Percentiles rank a stretch among this genome's conserved stretches.
Evolutionary conservation across 1,140 invertebrate genomes (phyloP).

Genomic region (Aphis gossypii): DNA sequence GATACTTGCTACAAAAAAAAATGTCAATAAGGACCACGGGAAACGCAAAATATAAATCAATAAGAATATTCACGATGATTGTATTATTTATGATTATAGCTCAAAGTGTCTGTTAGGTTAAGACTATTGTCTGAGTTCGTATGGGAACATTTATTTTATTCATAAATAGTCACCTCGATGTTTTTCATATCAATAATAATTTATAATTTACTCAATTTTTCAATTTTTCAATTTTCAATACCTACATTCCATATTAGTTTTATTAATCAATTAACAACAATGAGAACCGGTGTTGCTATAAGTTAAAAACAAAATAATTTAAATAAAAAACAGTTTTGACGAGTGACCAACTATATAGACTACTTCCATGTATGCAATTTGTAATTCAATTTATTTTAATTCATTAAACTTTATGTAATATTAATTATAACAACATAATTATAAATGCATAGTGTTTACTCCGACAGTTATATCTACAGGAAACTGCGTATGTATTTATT

Average conservation of each 20-base stretch:
- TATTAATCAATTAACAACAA: neutral
- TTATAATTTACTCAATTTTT: neutral
- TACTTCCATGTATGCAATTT: neutral
- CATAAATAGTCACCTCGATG: neutral
- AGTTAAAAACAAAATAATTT: neutral
- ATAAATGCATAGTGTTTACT: neutral
- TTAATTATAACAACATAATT: neutral
- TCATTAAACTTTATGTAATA: neutral
- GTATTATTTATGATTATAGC: neutral
- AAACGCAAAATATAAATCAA: neutral
- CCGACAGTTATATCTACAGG: neutral
- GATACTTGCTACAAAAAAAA: neutral
- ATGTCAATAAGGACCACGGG: neutral
- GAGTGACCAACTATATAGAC: neutral
- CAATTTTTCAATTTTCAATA: neutral
- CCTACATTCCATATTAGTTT: neutral
- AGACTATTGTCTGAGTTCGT: neutral
- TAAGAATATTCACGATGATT: neutral
- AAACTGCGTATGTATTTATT: neutral
- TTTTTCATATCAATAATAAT: neutral
- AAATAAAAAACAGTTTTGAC: neutral
- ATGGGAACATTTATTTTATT: neutral
- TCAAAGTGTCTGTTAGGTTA: neutral
- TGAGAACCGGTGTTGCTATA: neutral
- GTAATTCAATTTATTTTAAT: neutral